A percentile compares a stretch with the other conserved stretches of the same genome.
phyloP scores from a whole-genome alignment of 37 sponge, comb jelly and placozoan species.

The Lycopodina hypogea region DNA sequence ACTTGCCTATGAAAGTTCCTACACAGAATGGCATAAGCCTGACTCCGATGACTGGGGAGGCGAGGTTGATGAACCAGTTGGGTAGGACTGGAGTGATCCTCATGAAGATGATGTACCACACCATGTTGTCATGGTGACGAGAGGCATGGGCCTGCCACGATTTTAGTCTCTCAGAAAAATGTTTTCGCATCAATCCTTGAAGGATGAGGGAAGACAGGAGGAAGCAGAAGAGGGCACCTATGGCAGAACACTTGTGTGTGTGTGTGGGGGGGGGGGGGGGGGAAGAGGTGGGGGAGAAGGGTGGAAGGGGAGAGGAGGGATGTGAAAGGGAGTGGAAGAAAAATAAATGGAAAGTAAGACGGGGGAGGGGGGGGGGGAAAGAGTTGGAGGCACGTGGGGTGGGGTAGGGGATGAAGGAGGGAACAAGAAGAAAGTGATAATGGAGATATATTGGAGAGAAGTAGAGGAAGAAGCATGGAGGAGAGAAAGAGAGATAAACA shows the following conservation, averaged over 20 bases:
- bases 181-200: constrained; percentile 61
- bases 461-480: background rate
- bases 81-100: constrained; percentile 90
- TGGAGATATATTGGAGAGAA: background rate
- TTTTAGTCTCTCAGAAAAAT: constrained; percentile 57
- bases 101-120: constrained; percentile 82
- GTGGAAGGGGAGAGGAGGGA: constrained; percentile 82
- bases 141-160: constrained; percentile 63
- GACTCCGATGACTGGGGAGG: constrained; percentile 88
- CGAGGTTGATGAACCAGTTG: constrained; percentile 97
- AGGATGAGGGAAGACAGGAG: constrained; percentile 52
- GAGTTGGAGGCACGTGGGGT: background rate
- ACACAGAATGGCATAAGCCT: constrained; percentile 76
- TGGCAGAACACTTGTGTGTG: too few relatives aligned
- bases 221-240: constrained; percentile 89
- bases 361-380: background rate
- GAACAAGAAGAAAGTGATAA: background rate
- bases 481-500: too few relatives aligned
- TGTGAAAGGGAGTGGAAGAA: background rate
- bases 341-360: background rate
- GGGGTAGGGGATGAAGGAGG: background rate
- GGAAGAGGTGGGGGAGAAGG: constrained; percentile 81
- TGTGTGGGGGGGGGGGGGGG: constrained; percentile 85
- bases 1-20: constrained; percentile 88
- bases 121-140: constrained; percentile 68